Percentiles rank a stretch among this genome's conserved stretches.
Evolutionary conservation across 2,797 vertebrate genomes (phyloP).

Genomic region (Platalea minor): DNA sequence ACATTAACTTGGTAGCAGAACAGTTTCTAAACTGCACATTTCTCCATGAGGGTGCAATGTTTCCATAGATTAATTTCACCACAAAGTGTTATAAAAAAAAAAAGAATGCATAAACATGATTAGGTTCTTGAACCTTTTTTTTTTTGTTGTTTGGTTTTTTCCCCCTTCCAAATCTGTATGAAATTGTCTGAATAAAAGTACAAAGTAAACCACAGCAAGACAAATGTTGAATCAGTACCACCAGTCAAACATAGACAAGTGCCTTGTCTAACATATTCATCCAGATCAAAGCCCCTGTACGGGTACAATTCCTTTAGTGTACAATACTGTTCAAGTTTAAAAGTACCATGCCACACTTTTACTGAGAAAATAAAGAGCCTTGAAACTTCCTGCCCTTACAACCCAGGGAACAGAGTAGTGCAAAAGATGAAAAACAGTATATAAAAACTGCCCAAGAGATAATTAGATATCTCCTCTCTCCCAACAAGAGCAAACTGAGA

Average conservation of each 20-base stretch:
- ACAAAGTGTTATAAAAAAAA: neutral
- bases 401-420: neutral
- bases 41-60: neutral
- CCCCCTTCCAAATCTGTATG: neutral
- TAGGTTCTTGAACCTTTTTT: neutral
- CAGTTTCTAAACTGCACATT: neutral
- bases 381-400: neutral
- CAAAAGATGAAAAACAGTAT: neutral
- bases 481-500: neutral
- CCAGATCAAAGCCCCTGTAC: neutral
- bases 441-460: neutral
- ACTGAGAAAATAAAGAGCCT: neutral
- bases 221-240: neutral
- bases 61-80: neutral
- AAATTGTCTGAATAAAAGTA: neutral
- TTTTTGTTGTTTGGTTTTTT: neutral
- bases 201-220: neutral
- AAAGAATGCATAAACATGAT: neutral
- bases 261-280: neutral
- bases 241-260: neutral
- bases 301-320: neutral
- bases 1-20: neutral
- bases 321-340: neutral
- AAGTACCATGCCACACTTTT: neutral
- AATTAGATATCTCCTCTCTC: neutral